Percentiles rank a stretch among this genome's conserved stretches.
Evolutionary conservation across 2,113 vertebrate species (phyloP).

Genomic region (Rhynchomys soricoides): DNA sequence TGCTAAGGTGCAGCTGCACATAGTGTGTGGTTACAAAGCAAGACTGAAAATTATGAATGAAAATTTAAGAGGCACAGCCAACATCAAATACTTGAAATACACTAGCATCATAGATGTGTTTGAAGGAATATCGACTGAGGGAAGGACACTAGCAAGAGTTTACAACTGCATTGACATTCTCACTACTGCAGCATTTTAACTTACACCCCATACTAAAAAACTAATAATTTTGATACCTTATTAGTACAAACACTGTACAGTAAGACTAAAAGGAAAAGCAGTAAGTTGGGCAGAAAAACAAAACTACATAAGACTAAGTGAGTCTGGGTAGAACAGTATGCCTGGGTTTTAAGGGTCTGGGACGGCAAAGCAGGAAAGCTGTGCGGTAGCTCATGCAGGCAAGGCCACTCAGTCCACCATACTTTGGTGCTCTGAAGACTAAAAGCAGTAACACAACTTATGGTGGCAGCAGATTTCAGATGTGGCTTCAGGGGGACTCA

Average conservation of each 20-base stretch:
- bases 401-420: not conserved
- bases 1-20: not conserved
- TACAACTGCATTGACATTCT: not conserved
- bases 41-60: not conserved
- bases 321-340: not conserved
- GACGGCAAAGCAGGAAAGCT: not conserved
- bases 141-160: not conserved
- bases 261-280: not conserved
- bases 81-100: not conserved
- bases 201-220: not conserved
- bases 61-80: not conserved
- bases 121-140: not conserved
- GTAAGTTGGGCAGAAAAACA: not conserved
- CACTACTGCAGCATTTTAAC: not conserved
- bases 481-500: not conserved
- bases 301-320: not conserved
- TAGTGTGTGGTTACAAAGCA: not conserved
- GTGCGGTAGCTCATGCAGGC: not conserved
- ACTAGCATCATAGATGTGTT: not conserved
- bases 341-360: not conserved
- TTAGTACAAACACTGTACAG: not conserved
- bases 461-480: not conserved
- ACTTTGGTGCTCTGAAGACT: not conserved
- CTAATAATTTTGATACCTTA: not conserved
- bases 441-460: not conserved